Evolutionary conservation across 2,797 vertebrate genomes (phyloP).

Genomic region (Cuculus canorus): DNA sequence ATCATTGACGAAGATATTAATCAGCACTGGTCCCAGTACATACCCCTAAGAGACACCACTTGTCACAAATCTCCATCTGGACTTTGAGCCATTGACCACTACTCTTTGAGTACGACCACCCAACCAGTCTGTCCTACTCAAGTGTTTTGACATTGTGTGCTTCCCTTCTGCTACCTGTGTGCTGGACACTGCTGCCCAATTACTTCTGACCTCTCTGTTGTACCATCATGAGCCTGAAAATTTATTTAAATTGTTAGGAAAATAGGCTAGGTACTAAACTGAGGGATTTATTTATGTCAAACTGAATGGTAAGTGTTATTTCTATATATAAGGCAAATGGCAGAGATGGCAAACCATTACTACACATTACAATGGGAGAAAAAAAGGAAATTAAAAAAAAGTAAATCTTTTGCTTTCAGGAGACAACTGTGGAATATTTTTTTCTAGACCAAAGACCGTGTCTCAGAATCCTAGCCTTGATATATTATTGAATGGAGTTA

Average conservation of each 20-base stretch:
- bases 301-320: background rate
- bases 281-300: background rate
- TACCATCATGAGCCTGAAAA: background rate
- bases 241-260: background rate
- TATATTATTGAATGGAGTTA: background rate
- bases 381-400: background rate
- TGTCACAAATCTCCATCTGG: too few species aligned
- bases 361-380: fast-evolving
- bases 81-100: too few species aligned
- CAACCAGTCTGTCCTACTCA: background rate
- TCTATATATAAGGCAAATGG: background rate
- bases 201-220: background rate
- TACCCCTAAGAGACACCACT: too few species aligned
- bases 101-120: too few species aligned
- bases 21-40: too few species aligned
- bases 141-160: background rate
- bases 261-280: background rate
- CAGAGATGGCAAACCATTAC: background rate
- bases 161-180: background rate
- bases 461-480: background rate
- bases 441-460: background rate
- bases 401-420: background rate
- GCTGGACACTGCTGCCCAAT: background rate
- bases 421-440: background rate
- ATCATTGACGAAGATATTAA: too few species aligned